phyloP scores from a whole-genome alignment of 2,888 invertebrate genomes.

The Epinotia demarniana region DNA sequence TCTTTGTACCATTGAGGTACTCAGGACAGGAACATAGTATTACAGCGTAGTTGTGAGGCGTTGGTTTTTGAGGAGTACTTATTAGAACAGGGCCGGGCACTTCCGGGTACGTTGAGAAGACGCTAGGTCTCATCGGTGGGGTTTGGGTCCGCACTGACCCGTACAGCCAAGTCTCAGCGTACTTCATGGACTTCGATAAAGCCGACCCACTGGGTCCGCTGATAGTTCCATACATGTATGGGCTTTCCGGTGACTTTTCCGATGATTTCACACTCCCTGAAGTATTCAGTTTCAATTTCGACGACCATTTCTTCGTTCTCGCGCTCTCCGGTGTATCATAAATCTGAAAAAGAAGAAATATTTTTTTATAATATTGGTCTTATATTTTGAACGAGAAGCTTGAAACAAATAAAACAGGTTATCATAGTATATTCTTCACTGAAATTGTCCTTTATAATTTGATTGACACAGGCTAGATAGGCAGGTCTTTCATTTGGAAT shows the following conservation, averaged over 20 bases:
- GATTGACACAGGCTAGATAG: constrained; percentile 34
- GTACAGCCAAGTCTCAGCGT: constrained; percentile 94
- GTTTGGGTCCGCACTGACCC: constrained; percentile 88
- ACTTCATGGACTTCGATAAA: constrained; percentile 93
- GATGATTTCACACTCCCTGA: constrained; percentile 77
- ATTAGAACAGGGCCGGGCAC: constrained; percentile 78
- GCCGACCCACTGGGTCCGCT: constrained; percentile 87
- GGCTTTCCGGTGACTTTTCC: constrained; percentile 78
- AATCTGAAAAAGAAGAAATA: constrained; percentile 71
- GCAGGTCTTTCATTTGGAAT: constrained; percentile 12
- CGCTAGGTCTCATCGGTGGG: constrained; percentile 75
- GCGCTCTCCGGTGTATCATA: constrained; percentile 82
- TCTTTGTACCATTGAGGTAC: constrained; percentile 90
- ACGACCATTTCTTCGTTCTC: constrained; percentile 89
- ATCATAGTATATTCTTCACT: constrained; percentile 13
- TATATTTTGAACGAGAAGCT: constrained; percentile 25
- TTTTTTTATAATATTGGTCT: constrained; percentile 14
- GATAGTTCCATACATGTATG: constrained; percentile 80
- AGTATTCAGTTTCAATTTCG: constrained; percentile 86
- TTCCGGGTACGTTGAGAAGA: constrained; percentile 80
- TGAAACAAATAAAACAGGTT: constrained; percentile 10
- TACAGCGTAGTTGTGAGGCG: constrained; percentile 87
- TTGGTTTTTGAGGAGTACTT: constrained; percentile 83
- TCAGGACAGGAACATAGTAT: constrained; percentile 93
- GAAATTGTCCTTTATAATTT: constrained; percentile 28